Evolutionary conservation across 2,797 vertebrate genomes (phyloP), one percentile per base, ranked within the genome.

Genomic region (Peromyscus melanophrys): DNA sequence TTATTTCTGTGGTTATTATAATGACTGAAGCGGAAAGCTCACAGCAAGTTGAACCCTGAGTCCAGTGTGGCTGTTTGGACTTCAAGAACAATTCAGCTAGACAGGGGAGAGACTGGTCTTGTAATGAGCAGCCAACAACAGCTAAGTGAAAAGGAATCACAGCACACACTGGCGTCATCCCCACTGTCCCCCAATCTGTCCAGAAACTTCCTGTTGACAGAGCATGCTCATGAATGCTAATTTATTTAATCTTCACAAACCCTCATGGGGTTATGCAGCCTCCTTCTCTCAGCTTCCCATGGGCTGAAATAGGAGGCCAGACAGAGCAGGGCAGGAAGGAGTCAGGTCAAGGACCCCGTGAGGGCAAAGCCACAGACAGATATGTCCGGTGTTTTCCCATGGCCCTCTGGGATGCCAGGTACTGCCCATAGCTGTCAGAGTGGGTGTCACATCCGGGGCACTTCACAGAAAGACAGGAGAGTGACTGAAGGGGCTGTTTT

Each of bases 1-100:
- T 92, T 92, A 40, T 86, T 86, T 96, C 43, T 87, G 6, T 85
- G 21, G 16, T 93, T 73, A 81, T 37, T 67, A 57, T 49, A 82
- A 96, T 87, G 73, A 11, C 55, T 77, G 2, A 46, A 29, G 4
- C 6, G 0, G 57, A 78, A 89, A 86, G 19, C 23, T 84, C 31
- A 4, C 5, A 43, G 27, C 63, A 52, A 59, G 27, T 57, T 95
- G 65, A 76, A 61, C 27, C 10, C 8, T 67, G 55, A 61, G 8
- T 55, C 78, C 37, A 65, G 7, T 0, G 1, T 73, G n/a, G 34
- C 55, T 69, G 21, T n/a, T 78, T 63, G 73, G 59, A 78, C 76
- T 95, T 90, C 31, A 75, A 69, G 40, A 23, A 46, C 4, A 14
- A 37, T 46, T 13, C 7, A 25, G 5, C 23, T 9, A 27, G 49